These are phyloP conservation scores for Eutolmus rufibarbis DNA, from an alignment of 2,888 invertebrate genomes.

Conservation along the genomic window DNA sequence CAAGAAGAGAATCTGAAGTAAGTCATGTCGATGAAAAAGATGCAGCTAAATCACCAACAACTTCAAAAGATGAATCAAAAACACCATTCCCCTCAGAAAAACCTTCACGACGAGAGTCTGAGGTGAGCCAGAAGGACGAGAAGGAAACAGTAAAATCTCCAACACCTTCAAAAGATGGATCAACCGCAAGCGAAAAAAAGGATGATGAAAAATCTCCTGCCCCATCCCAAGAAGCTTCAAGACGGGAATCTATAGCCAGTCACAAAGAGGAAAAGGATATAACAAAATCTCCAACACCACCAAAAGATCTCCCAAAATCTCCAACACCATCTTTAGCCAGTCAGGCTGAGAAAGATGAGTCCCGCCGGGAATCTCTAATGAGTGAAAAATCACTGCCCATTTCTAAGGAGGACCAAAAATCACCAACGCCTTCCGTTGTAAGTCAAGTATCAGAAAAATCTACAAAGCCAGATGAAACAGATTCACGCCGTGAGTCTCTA, in stretches of 20 bases:
- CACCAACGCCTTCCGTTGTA: neutral
- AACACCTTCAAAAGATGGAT: constrained; percentile 34
- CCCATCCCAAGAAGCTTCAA: constrained; percentile 52
- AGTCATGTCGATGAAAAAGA: constrained; percentile 49
- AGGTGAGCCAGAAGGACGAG: neutral
- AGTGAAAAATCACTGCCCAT: constrained; percentile 27
- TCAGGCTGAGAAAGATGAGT: constrained; percentile 47
- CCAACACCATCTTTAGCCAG: constrained; percentile 49
- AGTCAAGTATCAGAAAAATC: neutral
- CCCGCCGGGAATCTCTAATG: constrained; percentile 12
- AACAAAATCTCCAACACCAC: constrained; percentile 49
- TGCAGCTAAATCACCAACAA: constrained; percentile 16
- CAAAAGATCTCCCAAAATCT: neutral
- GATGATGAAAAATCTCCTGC: constrained; percentile 51
- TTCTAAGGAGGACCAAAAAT: constrained; percentile 15
- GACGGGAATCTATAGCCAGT: constrained; percentile 47
- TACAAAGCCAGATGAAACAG: neutral
- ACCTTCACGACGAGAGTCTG: neutral
- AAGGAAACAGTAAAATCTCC: neutral
- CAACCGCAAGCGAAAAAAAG: constrained; percentile 24
- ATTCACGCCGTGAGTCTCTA: constrained; percentile 19
- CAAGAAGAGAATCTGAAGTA: constrained; percentile 50
- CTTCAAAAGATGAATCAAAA: constrained; percentile 22
- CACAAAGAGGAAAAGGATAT: constrained; percentile 51
- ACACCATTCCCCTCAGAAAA: neutral